Percentiles rank a stretch among this genome's conserved stretches.
Evolutionary conservation across 2,113 vertebrate genomes (phyloP).

Genomic region (Gasterosteus aculeatus): DNA sequence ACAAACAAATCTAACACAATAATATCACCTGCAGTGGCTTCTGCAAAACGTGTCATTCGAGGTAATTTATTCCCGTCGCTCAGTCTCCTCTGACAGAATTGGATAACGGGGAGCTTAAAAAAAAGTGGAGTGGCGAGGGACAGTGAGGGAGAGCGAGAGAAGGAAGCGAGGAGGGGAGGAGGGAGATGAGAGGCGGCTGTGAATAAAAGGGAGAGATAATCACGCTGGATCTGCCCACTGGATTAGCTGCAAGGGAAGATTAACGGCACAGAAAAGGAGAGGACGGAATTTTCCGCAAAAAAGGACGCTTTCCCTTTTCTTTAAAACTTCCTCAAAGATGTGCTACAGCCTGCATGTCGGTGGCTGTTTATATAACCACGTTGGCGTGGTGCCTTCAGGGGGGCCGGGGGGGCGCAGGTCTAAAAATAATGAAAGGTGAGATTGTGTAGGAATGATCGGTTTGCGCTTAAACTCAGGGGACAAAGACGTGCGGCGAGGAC

Average conservation of each 20-base stretch:
- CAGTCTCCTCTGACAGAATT: slow-evolving; percentile 35
- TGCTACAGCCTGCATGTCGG: slow-evolving; percentile 48
- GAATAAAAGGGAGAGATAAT: slow-evolving; percentile 79
- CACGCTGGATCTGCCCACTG: slow-evolving; percentile 76
- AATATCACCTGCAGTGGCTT: slow-evolving; percentile 48
- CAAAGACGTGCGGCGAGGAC: slow-evolving; percentile 11
- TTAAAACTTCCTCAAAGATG: slow-evolving; percentile 59
- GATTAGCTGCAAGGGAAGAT: slow-evolving; percentile 80
- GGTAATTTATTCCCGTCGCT: slow-evolving; percentile 56
- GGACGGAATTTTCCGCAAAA: slow-evolving; percentile 48
- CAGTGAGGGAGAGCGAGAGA: slow-evolving; percentile 13
- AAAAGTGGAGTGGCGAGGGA: slow-evolving; percentile 29
- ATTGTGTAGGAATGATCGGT: slow-evolving; percentile 36
- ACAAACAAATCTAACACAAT: slow-evolving; percentile 38
- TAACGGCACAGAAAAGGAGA: slow-evolving; percentile 69
- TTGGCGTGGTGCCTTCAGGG: slow-evolving; percentile 34
- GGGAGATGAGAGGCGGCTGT: slow-evolving; percentile 69
- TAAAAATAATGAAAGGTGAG: slow-evolving; percentile 52
- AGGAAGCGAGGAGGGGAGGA: slow-evolving; percentile 43
- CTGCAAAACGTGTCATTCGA: slow-evolving; percentile 46
- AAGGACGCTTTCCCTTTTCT: slow-evolving; percentile 56
- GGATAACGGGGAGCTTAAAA: slow-evolving; percentile 27
- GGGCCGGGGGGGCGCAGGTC: background rate
- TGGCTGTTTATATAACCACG: slow-evolving; percentile 60
- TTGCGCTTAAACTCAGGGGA: slow-evolving; percentile 20